Evolutionary conservation across 2,888 invertebrate species (phyloP), one percentile per base, ranked within the genome.

Genomic region (Mimas tiliae): DNA sequence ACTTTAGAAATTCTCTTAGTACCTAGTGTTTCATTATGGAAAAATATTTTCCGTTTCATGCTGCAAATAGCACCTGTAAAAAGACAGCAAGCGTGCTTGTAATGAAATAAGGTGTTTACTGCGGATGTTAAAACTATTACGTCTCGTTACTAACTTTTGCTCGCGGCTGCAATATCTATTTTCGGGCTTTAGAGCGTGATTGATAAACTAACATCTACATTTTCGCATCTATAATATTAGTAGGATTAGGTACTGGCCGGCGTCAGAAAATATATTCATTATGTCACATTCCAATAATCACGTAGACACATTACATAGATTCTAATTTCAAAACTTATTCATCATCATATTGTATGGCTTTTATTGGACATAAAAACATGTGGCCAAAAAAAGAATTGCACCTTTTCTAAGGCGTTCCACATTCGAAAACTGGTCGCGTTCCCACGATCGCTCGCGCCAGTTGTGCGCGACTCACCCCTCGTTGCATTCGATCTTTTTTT

Each of bases 391-490:
- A 86, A 84, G 87, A 89, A 92, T 91, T 90, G 93, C 91, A 93
- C 91, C 93, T 93, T 93, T 93, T 90, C 90, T 91, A 91, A 91
- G 88, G 87, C 87, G 90, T 89, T 90, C 89, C 89, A 89, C 87
- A 90, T 89, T 90, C 88, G 87, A 89, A 86, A 89, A 89, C 88
- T 88, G 87, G 90, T 87, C 85, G 86, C 87, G 89, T 94, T 93
- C 94, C 93, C 93, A 93, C 94, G 94, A 84, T 92, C 88, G 88
- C 88, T 87, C 89, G 89, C 93, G 93, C 91, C 92, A 93, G 93
- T 93, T 93, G 93, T 82, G 81, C 82, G 83, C 86, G 84, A 87
- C 89, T 89, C 79, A 85, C 86, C 90, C 91, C 86, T 87, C 83
- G 79, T 81, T 67, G 67, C 67, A 52, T 50, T 72, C 77, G 82